These are phyloP conservation scores for Heliconius cydno DNA, from an alignment of 2,888 invertebrate genomes.

Conservation along the genomic window DNA sequence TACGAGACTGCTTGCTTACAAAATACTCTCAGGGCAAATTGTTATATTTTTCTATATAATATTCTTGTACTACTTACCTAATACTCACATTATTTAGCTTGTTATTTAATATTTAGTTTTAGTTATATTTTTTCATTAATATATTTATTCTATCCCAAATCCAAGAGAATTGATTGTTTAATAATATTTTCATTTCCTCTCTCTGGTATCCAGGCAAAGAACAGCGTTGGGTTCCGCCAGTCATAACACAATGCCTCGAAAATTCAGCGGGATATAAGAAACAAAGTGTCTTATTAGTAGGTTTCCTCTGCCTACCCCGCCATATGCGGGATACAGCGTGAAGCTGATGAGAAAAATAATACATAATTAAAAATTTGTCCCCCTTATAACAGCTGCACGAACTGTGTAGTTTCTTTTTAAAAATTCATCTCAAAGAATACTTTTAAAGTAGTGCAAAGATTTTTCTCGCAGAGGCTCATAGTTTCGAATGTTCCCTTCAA, in stretches of 20 bases:
- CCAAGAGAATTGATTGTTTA: too few species aligned
- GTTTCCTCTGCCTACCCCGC: background rate
- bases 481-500: slow-evolving; percentile 28
- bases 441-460: slow-evolving; percentile 27
- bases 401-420: slow-evolving; percentile 15
- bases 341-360: background rate
- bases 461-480: slow-evolving; percentile 27
- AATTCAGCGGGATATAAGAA: background rate
- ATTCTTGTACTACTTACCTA: background rate
- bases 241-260: background rate
- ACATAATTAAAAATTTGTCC: background rate
- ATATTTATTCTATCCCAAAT: background rate
- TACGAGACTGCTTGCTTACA: background rate
- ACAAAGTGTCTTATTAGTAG: background rate
- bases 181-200: background rate
- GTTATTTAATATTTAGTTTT: too few species aligned
- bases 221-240: background rate
- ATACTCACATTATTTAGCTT: background rate
- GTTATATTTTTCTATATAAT: slow-evolving; percentile 1
- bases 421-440: slow-evolving; percentile 21
- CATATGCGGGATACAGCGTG: background rate
- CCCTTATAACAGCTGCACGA: background rate
- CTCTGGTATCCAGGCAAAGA: background rate
- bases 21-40: slow-evolving; percentile 3
- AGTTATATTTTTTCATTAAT: background rate